These are phyloP conservation scores for Saxidomus purpurata DNA, from an alignment of 1,140 invertebrate genomes.

Conservation along the genomic window DNA sequence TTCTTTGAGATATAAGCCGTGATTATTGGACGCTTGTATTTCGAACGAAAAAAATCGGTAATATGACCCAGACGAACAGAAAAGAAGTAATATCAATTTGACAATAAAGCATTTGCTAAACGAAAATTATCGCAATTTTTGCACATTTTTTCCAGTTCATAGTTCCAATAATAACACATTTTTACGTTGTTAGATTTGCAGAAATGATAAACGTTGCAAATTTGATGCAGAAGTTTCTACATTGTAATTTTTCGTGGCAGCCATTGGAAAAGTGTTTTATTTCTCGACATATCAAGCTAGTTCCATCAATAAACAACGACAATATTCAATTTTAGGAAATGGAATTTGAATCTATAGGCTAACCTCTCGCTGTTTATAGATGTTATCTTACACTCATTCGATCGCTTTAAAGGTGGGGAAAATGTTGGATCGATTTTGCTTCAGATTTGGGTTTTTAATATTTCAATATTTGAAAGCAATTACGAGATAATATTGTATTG, in stretches of 20 bases:
- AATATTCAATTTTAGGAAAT: conserved; percentile 62
- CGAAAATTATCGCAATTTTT: neutral
- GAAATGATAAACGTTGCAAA: conserved; percentile 21
- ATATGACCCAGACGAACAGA: too few species aligned
- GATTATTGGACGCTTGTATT: too few species aligned
- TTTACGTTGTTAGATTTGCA: neutral
- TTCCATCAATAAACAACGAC: conserved; percentile 21
- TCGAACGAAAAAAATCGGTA: too few species aligned
- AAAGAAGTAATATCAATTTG: too few species aligned
- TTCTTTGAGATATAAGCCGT: too few species aligned
- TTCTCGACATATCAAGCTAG: conserved; percentile 28
- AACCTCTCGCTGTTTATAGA: conserved; percentile 42
- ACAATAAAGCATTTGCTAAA: too few species aligned
- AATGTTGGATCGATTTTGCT: conserved; percentile 20
- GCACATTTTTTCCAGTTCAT: neutral
- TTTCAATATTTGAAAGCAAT: conserved; percentile 37
- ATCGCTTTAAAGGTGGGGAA: conserved; percentile 19
- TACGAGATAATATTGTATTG: conserved; percentile 25
- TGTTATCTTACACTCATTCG: neutral
- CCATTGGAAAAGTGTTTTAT: conserved; percentile 47
- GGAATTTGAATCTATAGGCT: conserved; percentile 52
- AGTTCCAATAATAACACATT: neutral
- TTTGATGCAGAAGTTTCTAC: conserved; percentile 15
- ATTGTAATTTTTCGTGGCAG: conserved; percentile 35
- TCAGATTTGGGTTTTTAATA: conserved; percentile 41